Conservation (phyloP, 1,140 invertebrate genomes). For the Drosophila kohkoa region DNA sequence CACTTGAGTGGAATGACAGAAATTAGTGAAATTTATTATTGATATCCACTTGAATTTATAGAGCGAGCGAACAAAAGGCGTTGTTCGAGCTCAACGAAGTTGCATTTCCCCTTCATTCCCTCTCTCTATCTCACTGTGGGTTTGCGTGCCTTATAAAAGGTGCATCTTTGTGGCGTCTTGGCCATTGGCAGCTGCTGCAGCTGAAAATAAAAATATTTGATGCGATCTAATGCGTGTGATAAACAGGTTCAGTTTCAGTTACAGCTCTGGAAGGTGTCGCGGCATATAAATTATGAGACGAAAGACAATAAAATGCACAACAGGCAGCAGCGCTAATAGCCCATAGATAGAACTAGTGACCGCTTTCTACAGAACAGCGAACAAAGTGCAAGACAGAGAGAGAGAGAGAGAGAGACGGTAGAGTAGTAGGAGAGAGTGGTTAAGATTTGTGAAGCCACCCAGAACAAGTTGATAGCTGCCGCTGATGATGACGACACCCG, state of each 20-base stretch:
- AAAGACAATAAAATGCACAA: slow-evolving; percentile 82
- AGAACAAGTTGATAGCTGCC: slow-evolving; percentile 51
- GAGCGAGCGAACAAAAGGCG: slow-evolving; percentile 81
- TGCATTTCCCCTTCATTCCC: slow-evolving; percentile 2
- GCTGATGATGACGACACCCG: slow-evolving; percentile 36
- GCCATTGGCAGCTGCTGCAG: slow-evolving; percentile 67
- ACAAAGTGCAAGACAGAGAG: slow-evolving; percentile 32
- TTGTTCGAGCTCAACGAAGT: slow-evolving; percentile 20
- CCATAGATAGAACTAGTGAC: slow-evolving; percentile 61
- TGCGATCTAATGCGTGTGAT: slow-evolving; percentile 80
- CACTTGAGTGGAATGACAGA: slow-evolving; percentile 80
- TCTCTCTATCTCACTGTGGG: not conserved
- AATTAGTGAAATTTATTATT: slow-evolving; percentile 85
- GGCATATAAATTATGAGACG: slow-evolving; percentile 77
- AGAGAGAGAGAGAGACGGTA: slow-evolving; percentile 14
- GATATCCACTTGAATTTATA: slow-evolving; percentile 85
- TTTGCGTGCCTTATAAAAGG: slow-evolving; percentile 52
- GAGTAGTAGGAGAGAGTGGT: not conserved
- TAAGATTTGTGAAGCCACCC: slow-evolving; percentile 53
- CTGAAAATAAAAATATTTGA: slow-evolving; percentile 52
- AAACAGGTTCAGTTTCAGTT: slow-evolving; percentile 70
- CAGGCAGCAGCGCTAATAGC: slow-evolving; percentile 79
- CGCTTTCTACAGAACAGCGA: slow-evolving; percentile 4
- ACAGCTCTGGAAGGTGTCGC: slow-evolving; percentile 66
- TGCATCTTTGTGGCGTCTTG: slow-evolving; percentile 67